Evolutionary conservation across 1,140 invertebrate genomes (phyloP), one percentile per base, ranked within the genome.

Genomic region (Musca domestica): DNA sequence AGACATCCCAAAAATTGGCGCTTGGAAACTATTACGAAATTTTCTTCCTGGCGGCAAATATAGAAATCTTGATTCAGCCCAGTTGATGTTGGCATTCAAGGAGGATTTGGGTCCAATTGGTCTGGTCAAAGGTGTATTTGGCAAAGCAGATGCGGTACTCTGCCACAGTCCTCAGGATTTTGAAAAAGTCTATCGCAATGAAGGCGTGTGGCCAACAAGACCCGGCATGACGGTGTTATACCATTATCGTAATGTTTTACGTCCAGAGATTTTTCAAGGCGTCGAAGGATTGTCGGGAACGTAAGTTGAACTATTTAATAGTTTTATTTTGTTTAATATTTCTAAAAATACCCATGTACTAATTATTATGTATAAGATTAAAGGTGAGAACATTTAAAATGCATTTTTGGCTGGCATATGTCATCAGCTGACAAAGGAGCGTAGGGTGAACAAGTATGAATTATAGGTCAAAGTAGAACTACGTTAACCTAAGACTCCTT

Each of bases 141-240:
- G 79, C n/a, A 76, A 72, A 46, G 15, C 63, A 0, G 82, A 76
- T 66, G 66, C 71, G 3, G 74, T 76, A 19, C 78, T 77, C 34
- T 81, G 72, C 1, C 77, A 77, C 19, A 77, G 79, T 46, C 73
- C 75, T 0, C 34, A 71, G 0, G 80, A 81, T 63, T 72, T 80
- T 64, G 78, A 74, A 46, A 7, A 67, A 20, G 74, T 76, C 41
- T 78, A 77, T 30, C 72, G 77, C 30, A 74, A 76, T 48, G 78
- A 80, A 17, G 81, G 81, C 17, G 7, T 75, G 22, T 82, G 81
- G 81, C 81, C 81, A 15, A 72, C 74, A 46, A 73, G 78, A 9
- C 68, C 72, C 4, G 75, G 75, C 1, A 64, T 81, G 4, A 73
- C 77, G 34, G 77, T 70, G 25, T 75, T 81, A 3, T 71, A 68